Evolutionary conservation across 2,797 vertebrate genomes (phyloP).

Genomic region (Sebastes iracundus): DNA sequence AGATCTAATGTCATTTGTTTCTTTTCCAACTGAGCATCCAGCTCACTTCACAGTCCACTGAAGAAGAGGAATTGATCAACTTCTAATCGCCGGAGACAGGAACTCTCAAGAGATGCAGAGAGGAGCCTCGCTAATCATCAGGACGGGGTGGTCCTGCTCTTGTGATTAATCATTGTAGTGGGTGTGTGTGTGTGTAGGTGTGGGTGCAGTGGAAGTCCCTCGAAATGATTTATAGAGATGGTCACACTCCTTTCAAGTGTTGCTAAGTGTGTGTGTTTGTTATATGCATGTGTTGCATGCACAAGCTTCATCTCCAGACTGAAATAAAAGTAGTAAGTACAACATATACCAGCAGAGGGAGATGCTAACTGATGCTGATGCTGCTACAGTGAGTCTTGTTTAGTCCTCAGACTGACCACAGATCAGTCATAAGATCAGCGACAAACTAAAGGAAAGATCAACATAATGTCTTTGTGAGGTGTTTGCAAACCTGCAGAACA

Average conservation of each 20-base stretch:
- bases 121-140: neutral
- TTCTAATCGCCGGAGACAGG: slow-evolving; percentile 17
- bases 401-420: neutral
- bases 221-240: neutral
- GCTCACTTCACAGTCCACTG: neutral
- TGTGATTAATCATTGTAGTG: slow-evolving; percentile 9
- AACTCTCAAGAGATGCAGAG: neutral
- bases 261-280: neutral
- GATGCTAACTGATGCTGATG: neutral
- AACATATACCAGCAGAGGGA: neutral
- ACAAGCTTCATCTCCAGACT: neutral
- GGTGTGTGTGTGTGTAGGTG: neutral
- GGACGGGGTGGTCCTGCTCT: neutral
- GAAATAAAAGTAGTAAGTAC: neutral
- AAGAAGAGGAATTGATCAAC: slow-evolving; percentile 4
- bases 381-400: neutral
- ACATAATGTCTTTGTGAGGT: no score
- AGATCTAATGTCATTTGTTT: neutral
- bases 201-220: neutral
- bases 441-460: no score
- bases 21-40: neutral
- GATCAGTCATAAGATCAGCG: neutral
- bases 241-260: neutral
- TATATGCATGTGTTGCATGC: neutral
- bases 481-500: no score